Conservation (phyloP, 2,888 invertebrate genomes). For the Drosophila planitibia region DNA sequence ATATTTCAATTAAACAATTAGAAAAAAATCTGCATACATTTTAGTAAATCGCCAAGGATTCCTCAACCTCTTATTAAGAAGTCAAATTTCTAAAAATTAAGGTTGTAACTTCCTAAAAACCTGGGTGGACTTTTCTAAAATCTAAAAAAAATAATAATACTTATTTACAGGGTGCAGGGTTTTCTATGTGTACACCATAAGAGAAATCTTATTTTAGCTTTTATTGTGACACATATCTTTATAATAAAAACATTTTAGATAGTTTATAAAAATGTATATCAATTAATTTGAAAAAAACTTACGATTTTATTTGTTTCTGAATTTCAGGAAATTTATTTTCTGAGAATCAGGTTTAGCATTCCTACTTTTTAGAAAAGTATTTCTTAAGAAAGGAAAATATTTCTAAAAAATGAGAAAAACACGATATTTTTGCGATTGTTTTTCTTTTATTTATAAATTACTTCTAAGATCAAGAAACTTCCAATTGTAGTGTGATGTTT, state of each 20-base stretch:
- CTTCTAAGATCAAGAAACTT: not conserved
- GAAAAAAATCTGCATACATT: not conserved
- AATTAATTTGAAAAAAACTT: not conserved
- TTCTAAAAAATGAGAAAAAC: not conserved
- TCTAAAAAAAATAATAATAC: not conserved
- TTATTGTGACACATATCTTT: not conserved
- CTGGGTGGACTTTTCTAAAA: not conserved
- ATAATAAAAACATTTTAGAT: not conserved
- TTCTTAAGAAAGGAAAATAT: not conserved
- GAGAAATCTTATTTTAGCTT: not conserved
- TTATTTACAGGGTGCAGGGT: not conserved
- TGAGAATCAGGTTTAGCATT: not conserved
- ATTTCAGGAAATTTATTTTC: not conserved
- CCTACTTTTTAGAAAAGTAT: not conserved
- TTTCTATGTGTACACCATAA: not conserved
- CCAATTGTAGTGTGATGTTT: not conserved
- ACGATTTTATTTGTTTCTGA: not conserved
- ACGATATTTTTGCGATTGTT: not conserved
- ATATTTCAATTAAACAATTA: not conserved
- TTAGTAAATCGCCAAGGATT: not conserved
- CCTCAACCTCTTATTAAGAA: not conserved
- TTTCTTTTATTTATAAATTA: not conserved
- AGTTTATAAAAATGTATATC: not conserved
- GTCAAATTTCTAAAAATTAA: not conserved
- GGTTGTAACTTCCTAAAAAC: not conserved